Percentiles rank a stretch among this genome's conserved stretches.
phyloP scores from a whole-genome alignment of 2,113 vertebrate genomes.

The Rhynchopsitta pachyrhyncha region DNA sequence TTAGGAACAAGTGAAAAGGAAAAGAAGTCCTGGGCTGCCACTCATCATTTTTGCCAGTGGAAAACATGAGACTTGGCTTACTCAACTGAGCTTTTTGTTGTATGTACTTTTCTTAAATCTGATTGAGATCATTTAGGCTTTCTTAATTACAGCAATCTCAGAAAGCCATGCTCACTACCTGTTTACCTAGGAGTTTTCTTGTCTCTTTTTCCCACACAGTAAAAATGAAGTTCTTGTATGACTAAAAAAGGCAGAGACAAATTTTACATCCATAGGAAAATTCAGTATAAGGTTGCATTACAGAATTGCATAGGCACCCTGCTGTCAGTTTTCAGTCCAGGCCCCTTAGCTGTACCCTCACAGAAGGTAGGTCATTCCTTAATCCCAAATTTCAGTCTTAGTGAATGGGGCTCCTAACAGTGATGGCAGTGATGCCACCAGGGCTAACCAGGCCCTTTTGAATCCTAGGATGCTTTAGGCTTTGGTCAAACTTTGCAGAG shows the following conservation, averaged over 20 bases:
- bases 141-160: not conserved
- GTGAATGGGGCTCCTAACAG: not conserved
- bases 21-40: slow-evolving; percentile 49
- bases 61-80: slow-evolving; percentile 39
- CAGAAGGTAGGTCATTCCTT: not conserved
- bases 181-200: not conserved
- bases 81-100: slow-evolving; percentile 33
- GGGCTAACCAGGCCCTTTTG: not conserved
- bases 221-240: not conserved
- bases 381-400: not conserved
- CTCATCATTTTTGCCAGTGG: slow-evolving; percentile 45
- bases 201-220: not conserved
- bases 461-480: not conserved
- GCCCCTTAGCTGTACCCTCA: not conserved
- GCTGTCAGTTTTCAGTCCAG: not conserved
- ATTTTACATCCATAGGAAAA: not conserved
- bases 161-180: not conserved
- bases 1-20: slow-evolving; percentile 52
- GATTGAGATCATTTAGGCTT: slow-evolving; percentile 54
- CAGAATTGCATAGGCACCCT: not conserved
- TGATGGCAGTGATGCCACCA: not conserved
- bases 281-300: not conserved
- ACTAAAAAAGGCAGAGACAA: not conserved
- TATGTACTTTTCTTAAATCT: slow-evolving; percentile 59
- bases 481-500: not conserved